phyloP scores from a whole-genome alignment of 2,113 vertebrate genomes.

The Trichechus manatus region DNA sequence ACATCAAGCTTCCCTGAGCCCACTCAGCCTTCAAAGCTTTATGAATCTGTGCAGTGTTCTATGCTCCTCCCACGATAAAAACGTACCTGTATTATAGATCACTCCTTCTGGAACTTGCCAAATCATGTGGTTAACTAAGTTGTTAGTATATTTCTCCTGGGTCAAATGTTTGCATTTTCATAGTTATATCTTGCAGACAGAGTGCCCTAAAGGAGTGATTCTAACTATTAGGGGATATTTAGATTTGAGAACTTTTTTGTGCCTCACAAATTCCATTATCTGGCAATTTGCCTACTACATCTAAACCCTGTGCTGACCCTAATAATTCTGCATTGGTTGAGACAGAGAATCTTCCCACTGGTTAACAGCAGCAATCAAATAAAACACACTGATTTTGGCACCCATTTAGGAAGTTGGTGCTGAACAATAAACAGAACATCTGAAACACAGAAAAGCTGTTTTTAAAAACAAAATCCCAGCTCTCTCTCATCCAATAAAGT shows the following conservation, averaged over 20 bases:
- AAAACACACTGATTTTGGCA: slow-evolving; percentile 54
- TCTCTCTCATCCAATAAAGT: neutral
- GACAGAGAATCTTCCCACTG: neutral
- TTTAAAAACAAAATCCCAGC: slow-evolving; percentile 38
- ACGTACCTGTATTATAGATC: neutral
- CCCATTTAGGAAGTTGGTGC: slow-evolving; percentile 38
- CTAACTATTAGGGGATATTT: slow-evolving; percentile 15
- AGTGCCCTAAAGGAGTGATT: neutral
- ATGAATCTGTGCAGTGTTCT: neutral
- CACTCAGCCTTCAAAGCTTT: neutral
- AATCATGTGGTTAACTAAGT: neutral
- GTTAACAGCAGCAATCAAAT: slow-evolving; percentile 58
- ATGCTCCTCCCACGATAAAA: neutral
- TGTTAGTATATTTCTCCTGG: neutral
- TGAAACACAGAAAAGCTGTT: neutral
- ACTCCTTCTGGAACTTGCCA: neutral
- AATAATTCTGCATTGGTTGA: slow-evolving; percentile 34
- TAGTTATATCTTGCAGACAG: slow-evolving; percentile 37
- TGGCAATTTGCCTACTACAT: neutral
- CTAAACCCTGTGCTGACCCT: neutral
- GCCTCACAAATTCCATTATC: neutral
- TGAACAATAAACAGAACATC: slow-evolving; percentile 35
- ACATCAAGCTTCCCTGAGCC: neutral
- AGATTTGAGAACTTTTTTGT: neutral
- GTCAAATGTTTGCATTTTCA: slow-evolving; percentile 49